Percentiles rank a stretch among this genome's conserved stretches.
phyloP scores from a whole-genome alignment of 1,140 invertebrate genomes.

The Drosophila burlai region DNA sequence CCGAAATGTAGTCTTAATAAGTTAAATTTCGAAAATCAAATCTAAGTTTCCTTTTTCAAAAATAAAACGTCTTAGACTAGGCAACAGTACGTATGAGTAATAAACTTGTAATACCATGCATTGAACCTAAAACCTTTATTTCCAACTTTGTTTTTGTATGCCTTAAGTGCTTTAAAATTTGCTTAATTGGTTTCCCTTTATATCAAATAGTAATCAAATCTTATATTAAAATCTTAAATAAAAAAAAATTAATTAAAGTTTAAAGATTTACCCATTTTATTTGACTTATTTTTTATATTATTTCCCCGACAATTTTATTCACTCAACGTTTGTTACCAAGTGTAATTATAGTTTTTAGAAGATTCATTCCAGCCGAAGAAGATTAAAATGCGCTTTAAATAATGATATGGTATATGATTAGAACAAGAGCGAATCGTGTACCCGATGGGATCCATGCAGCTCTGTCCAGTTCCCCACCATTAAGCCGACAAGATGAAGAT shows the following conservation, averaged over 20 bases:
- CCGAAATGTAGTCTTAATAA: too few species aligned
- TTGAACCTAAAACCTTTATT: neutral
- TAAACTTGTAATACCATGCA: neutral
- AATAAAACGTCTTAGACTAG: neutral
- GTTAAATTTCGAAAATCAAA: too few species aligned
- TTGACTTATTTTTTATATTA: too few species aligned
- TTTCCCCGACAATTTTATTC: too few species aligned
- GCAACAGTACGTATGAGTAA: conserved; percentile 11
- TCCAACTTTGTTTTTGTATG: neutral
- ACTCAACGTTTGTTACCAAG: neutral
- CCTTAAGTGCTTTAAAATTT: neutral
- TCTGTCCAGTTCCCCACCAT: conserved; percentile 14
- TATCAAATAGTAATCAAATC: too few species aligned
- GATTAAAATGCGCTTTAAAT: conserved; percentile 35
- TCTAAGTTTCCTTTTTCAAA: neutral
- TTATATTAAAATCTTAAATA: neutral
- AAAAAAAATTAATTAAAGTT: neutral
- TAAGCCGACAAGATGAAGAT: conserved; percentile 42
- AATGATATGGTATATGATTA: conserved; percentile 41
- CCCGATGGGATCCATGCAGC: conserved; percentile 14
- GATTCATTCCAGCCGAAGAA: conserved; percentile 22
- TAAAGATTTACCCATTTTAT: too few species aligned
- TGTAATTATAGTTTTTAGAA: conserved; percentile 36
- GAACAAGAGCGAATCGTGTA: conserved; percentile 30
- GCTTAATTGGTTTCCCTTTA: too few species aligned